Evolutionary conservation across 1,140 invertebrate species (phyloP), one percentile per base, ranked within the genome.

Genomic region (Heliothis virescens): DNA sequence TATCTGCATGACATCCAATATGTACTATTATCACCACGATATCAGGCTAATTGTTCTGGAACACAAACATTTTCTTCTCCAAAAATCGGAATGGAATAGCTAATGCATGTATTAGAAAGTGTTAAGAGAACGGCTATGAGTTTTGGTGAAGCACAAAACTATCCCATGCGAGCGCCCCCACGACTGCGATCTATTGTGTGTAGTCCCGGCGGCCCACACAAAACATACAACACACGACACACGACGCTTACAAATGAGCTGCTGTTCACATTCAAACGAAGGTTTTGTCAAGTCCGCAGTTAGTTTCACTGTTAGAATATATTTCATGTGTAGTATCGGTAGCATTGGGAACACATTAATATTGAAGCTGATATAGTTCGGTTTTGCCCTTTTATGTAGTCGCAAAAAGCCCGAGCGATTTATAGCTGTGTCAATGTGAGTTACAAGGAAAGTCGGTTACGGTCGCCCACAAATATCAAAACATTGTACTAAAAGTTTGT

Each of bases 371-470:
- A 47, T 18, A 48, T 47, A 41, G 62, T 65, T 65, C 15, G 41
- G n/a, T 65, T 41, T n/a, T 41, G 16, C 16, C 62, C 62, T 48
- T 47, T 18, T 48, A 7, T 48, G 62, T 48, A 18, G n/a, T 48
- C 12, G 16, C 62, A 65, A 65, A 65, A 65, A 65, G 62, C 62
- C 2, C n/a, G 41, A 18, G 41, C 62, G 62, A 65, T 65, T 65
- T 65, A 65, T 65, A 65, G 62, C 26, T 7, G 62, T 65, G 62
- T 65, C 62, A 65, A 48, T 65, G 41, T 65, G n/a, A 18, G 34
- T 69, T 69, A 69, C 11, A 21, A 52, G 65, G 41, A 69, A 7
- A 69, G 12, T 26, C 16, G 10, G 34, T 48, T 26, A 69, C n/a
- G 52, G 41, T 48, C 16, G 41, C 65, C 16, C 29, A 5, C 16